Evolutionary conservation across 2,797 vertebrate genomes (phyloP), one percentile per base, ranked within the genome.

Genomic region (Ispidina lecontei): DNA sequence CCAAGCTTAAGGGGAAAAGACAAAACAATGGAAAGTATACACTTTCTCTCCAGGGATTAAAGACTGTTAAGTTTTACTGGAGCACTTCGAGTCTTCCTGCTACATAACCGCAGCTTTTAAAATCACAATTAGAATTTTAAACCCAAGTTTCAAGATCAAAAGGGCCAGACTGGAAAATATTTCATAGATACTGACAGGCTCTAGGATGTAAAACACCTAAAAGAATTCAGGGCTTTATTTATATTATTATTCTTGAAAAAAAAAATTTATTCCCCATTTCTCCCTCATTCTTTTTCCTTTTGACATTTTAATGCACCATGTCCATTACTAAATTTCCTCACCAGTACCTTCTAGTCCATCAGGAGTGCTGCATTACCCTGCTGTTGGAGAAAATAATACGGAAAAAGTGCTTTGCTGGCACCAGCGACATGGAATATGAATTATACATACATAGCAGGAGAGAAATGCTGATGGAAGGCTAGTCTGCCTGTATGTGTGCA

Each of bases 361-460:
- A 96, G 96, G 92, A 95, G 85, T 74, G 92, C 83, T 87, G 94
- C 84, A 73, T 91, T 96, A 96, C 58, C 65, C 60, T 77, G 92
- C 94, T 86, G 81, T 60, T 90, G 91, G 95, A 97, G 94, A 95
- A 95, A 96, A 94, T 71, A 92, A 95, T 62, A 96, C 0, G 1
- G 91, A 94, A 96, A 93, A 96, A 97, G 96, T 92, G 97, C 96
- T 97, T 97, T 96, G 98, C 97, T 97, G 97, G 98, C 97, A 97
- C 95, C 63, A 95, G 98, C 87, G 91, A 97, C 97, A 95, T 49
- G 90, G 97, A 97, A 96, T 97, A 98, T 98, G 98, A 98, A 98
- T 98, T 98, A 98, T 98, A 98, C 97, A 98, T 97, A 96, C 87
- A 94, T 52, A 90, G 89, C 77, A 69, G 62, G 26, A 46, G 79